These are phyloP conservation scores for Ammospiza caudacuta DNA, from an alignment of 2,113 vertebrate genomes.

Conservation along the genomic window DNA sequence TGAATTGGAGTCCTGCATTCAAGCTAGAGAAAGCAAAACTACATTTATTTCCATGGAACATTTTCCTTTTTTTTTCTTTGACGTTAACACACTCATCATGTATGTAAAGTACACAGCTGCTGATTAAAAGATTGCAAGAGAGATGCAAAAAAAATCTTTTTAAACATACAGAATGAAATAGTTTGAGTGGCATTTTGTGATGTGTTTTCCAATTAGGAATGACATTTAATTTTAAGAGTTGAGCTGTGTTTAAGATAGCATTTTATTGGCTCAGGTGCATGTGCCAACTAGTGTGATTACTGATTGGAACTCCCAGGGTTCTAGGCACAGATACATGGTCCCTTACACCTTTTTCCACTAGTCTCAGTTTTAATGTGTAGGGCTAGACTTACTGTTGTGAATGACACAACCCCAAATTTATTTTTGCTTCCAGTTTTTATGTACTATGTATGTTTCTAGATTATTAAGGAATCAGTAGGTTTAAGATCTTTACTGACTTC, in stretches of 20 bases:
- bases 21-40: not conserved
- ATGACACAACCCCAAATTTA: not conserved
- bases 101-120: slow-evolving; percentile 23
- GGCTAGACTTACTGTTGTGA: not conserved
- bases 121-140: slow-evolving; percentile 57
- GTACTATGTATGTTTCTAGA: not conserved
- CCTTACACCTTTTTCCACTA: not conserved
- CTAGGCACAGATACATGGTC: not conserved
- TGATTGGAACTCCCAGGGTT: not conserved
- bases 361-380: not conserved
- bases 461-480: not conserved
- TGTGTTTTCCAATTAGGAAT: slow-evolving; percentile 51
- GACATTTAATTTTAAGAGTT: slow-evolving; percentile 34
- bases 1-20: not conserved
- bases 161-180: not conserved
- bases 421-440: not conserved
- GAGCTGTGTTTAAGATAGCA: not conserved
- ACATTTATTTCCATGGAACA: not conserved
- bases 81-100: slow-evolving; percentile 15
- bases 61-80: not conserved
- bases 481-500: not conserved
- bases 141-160: not conserved
- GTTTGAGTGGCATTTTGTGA: slow-evolving; percentile 42
- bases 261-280: not conserved
- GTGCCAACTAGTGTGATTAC: not conserved